phyloP scores from a whole-genome alignment of 2,888 invertebrate genomes.

The Neria commutata region DNA sequence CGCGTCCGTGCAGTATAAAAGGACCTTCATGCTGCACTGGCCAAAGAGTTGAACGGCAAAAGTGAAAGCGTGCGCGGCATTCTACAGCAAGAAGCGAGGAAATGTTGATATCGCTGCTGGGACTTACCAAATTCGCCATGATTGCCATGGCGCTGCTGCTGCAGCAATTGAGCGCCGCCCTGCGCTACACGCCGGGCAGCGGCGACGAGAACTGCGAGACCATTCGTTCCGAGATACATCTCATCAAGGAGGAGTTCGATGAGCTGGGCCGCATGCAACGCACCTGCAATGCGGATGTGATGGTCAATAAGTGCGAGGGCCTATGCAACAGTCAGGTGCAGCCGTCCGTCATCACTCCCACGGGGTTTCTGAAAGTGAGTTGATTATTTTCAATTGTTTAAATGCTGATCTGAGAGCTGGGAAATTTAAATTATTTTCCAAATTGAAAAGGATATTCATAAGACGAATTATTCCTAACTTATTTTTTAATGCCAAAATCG shows the following conservation, averaged over 20 bases:
- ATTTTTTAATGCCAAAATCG: neutral
- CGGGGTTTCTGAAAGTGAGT: slow-evolving; percentile 79
- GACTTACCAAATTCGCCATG: slow-evolving; percentile 36
- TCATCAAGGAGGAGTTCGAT: slow-evolving; percentile 91
- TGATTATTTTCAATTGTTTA: neutral
- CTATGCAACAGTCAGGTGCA: slow-evolving; percentile 90
- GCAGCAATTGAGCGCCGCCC: slow-evolving; percentile 26
- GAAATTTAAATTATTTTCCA: neutral
- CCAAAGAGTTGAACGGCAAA: neutral
- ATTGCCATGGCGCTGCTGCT: slow-evolving; percentile 36
- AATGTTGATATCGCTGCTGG: slow-evolving; percentile 7
- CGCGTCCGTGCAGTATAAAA: neutral
- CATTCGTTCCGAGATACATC: slow-evolving; percentile 82
- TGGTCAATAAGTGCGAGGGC: slow-evolving; percentile 93
- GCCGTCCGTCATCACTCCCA: slow-evolving; percentile 85
- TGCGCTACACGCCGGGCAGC: slow-evolving; percentile 53
- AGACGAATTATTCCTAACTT: neutral
- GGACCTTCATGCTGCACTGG: too few species aligned
- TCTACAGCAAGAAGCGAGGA: neutral
- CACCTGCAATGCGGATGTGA: slow-evolving; percentile 88
- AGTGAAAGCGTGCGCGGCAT: slow-evolving; percentile 2
- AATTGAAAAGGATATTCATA: neutral
- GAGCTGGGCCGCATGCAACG: slow-evolving; percentile 82
- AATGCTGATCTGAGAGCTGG: neutral
- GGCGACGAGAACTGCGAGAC: slow-evolving; percentile 84